These are phyloP conservation scores for Alouatta caraya DNA, from an alignment of 2,797 vertebrate species.

Conservation along the genomic window DNA sequence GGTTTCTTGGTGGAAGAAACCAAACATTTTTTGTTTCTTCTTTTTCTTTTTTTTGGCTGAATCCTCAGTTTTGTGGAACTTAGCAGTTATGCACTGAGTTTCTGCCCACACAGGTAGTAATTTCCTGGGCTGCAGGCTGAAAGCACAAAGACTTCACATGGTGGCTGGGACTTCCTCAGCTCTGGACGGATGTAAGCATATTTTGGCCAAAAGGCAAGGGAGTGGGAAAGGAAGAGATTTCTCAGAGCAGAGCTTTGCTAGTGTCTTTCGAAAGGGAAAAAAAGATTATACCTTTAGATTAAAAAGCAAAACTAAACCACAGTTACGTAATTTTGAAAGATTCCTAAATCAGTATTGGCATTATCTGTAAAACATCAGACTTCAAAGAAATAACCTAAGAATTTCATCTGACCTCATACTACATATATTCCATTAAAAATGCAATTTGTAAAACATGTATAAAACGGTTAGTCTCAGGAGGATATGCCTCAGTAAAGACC, in stretches of 20 bases:
- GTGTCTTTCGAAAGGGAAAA: slow-evolving; percentile 50
- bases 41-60: not conserved
- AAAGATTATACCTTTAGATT: slow-evolving; percentile 62
- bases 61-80: not conserved
- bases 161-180: not conserved
- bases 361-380: slow-evolving; percentile 72
- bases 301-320: slow-evolving; percentile 76
- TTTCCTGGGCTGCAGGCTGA: slow-evolving; percentile 20
- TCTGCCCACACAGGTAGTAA: slow-evolving; percentile 48
- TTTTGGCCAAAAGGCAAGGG: slow-evolving; percentile 5
- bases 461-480: slow-evolving; percentile 68
- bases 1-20: not conserved
- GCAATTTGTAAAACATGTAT: slow-evolving; percentile 77
- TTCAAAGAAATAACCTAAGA: slow-evolving; percentile 77
- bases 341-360: slow-evolving; percentile 71
- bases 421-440: slow-evolving; percentile 76
- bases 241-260: slow-evolving; percentile 22
- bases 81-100: not conserved
- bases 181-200: slow-evolving; percentile 35
- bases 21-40: not conserved
- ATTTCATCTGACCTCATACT: slow-evolving; percentile 76
- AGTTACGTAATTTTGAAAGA: slow-evolving; percentile 75
- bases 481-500: slow-evolving; percentile 51
- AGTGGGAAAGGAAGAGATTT: not conserved
- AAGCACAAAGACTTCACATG: not conserved